These are phyloP conservation scores for Brachionus koreanus DNA, from an alignment of 1,140 invertebrate genomes.

Conservation along the genomic window DNA sequence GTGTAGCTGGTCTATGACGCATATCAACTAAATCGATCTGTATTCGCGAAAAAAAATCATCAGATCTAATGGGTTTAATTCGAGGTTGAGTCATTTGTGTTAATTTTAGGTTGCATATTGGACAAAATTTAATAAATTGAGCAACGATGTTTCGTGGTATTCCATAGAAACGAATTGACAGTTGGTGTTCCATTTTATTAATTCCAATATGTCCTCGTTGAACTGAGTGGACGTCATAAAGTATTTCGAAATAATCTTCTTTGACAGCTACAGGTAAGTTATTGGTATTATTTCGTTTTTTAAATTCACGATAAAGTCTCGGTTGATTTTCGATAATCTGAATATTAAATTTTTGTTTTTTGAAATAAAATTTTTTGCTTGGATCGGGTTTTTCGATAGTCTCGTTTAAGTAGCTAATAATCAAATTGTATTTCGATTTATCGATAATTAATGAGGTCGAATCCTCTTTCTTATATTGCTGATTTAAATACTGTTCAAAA, in stretches of 20 bases:
- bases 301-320: not conserved
- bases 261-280: not conserved
- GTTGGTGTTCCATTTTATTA: too few species aligned
- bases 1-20: too few species aligned
- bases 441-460: not conserved
- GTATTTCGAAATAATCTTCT: not conserved
- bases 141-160: too few species aligned
- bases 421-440: not conserved
- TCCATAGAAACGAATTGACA: too few species aligned
- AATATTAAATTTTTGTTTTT: slow-evolving; percentile 6
- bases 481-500: not conserved
- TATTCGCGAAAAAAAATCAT: too few species aligned
- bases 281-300: not conserved
- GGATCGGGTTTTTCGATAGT: slow-evolving; percentile 8
- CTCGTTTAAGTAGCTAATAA: not conserved
- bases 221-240: too few species aligned
- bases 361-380: not conserved
- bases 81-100: too few species aligned
- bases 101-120: too few species aligned
- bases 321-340: not conserved
- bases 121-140: too few species aligned
- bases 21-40: too few species aligned
- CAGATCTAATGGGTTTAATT: too few species aligned
- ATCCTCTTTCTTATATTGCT: not conserved
- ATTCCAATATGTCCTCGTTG: too few species aligned